Base-by-base conservation (phyloP, 2,113 vertebrate genomes). In the Prinia subflava region DNA sequence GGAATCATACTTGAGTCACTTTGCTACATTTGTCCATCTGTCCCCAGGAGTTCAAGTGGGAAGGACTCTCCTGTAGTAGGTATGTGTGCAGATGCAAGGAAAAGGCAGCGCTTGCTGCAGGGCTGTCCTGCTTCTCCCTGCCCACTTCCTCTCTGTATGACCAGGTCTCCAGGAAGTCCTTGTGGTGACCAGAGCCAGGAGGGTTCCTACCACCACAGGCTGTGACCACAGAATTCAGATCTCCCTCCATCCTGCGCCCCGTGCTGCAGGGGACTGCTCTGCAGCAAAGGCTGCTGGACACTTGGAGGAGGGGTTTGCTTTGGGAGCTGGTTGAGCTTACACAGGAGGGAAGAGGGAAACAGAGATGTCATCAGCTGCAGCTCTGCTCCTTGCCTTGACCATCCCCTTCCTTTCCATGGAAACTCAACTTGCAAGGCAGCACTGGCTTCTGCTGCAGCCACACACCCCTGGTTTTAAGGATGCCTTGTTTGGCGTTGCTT, bases 41-140 rank as follows among this genome's bases (percentile, higher is more conserved):
- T 80, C 44, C 17, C 25, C 70, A 39, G 24, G 35, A 81, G 31
- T 37, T 63, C 27, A 47, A 50, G 74, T 13, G 60, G 33, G 30
- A 47, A 87, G 75, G 57, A 6, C 30, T 39, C 63, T 55, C 15
- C 55, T 53, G 18, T 63, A 39, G 4, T 4, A 57, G 31, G 17
- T 35, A 46, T 14, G 4, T 0, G 1, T 0, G 0, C 25, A 70
- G 55, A 12, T 1, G 0, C n/a, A 41, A 27, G 9, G 10, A 27
- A 68, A 82, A 68, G 20, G 44, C 74, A 74, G 7, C 1, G 17
- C 41, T 31, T 59, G 21, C 15, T 37, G 30, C 53, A n/a, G 65
- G 37, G 64, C 59, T 69, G 68, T 60, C 47, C 46, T 76, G 27
- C 44, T 56, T 56, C 65, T 89, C 49, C 49, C 37, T 80, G 44